Base-by-base conservation (phyloP, 2,888 invertebrate species). In the Tachystola acroxantha region DNA sequence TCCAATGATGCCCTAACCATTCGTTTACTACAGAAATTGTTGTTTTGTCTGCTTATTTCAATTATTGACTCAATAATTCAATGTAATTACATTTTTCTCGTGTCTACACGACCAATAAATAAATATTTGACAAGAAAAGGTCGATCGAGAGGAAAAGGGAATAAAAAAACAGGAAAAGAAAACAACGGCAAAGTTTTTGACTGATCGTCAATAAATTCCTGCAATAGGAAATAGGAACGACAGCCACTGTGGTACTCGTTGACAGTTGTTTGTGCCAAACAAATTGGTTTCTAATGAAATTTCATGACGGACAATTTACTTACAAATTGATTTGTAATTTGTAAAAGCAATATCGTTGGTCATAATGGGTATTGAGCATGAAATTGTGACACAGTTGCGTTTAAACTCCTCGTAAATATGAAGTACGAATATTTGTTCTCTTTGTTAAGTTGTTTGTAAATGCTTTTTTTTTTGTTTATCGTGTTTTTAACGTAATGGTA, bases 171-270 rank as follows among this genome's bases (percentile, higher is more conserved):
- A 54, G 49, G 54, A 55, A 55, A 53, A 48, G 57, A 52, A 24
- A 60, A 60, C 50, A 51, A 30, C 45, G 43, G 48, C 38, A 46
- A 64, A 65, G 53, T 69, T 65, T 69, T 65, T 68, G 71, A 72
- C 56, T 60, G 73, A 73, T 70, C 57, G 64, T 44, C 52, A 42
- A 48, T 46, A 54, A 62, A 60, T 50, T 61, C 40, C 40, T 36
- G 43, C 36, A 40, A 51, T 53, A 49, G 48, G 47, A 53, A 53
- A 46, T 41, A 37, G 46, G 42, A 48, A 47, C 48, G 49, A 53
- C 19, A 12, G 37, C 35, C 28, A 37, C 10, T 16, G n/a, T 27
- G 7, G n/a, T 26, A 19, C 26, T 28, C 29, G 29, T 35, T 45
- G 44, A 41, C 42, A 48, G 41, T 37, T 37, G 31, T 12, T 34